phyloP scores from a whole-genome alignment of 2,888 invertebrate genomes.

The Folsomia manolachei region DNA sequence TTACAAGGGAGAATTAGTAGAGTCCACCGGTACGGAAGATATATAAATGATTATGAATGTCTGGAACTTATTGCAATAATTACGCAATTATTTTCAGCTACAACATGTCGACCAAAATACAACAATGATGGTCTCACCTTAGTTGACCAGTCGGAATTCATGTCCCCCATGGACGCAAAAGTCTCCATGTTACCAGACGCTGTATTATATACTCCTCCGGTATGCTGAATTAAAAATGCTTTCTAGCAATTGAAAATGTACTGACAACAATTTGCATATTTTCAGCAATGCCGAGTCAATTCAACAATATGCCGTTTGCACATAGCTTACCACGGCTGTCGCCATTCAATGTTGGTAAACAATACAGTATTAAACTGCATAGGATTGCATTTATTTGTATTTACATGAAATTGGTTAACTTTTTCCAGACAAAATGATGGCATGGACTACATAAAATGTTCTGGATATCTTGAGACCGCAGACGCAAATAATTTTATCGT shows the following conservation, averaged over 20 bases:
- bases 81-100: slow-evolving; percentile 9
- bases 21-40: slow-evolving; percentile 30
- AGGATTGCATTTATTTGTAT: too few species aligned
- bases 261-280: too few species aligned
- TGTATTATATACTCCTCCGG: slow-evolving; percentile 35
- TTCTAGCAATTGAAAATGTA: too few species aligned
- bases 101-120: slow-evolving; percentile 25
- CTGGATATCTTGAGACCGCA: slow-evolving; percentile 39
- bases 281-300: slow-evolving; percentile 32
- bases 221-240: slow-evolving; percentile 29
- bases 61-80: not conserved
- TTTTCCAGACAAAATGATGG: slow-evolving; percentile 39
- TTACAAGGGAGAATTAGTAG: slow-evolving; percentile 26
- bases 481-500: slow-evolving; percentile 41
- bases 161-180: slow-evolving; percentile 25
- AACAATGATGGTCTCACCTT: slow-evolving; percentile 27
- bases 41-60: slow-evolving; percentile 12
- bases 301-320: slow-evolving; percentile 33
- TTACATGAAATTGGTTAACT: not conserved
- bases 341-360: slow-evolving; percentile 35
- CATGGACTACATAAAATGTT: slow-evolving; percentile 42
- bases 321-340: slow-evolving; percentile 41
- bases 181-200: slow-evolving; percentile 37
- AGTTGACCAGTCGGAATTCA: slow-evolving; percentile 40
- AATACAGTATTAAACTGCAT: not conserved